Evolutionary conservation across 2,888 invertebrate genomes (phyloP).

Genomic region (Arrhopalites spinosus): DNA sequence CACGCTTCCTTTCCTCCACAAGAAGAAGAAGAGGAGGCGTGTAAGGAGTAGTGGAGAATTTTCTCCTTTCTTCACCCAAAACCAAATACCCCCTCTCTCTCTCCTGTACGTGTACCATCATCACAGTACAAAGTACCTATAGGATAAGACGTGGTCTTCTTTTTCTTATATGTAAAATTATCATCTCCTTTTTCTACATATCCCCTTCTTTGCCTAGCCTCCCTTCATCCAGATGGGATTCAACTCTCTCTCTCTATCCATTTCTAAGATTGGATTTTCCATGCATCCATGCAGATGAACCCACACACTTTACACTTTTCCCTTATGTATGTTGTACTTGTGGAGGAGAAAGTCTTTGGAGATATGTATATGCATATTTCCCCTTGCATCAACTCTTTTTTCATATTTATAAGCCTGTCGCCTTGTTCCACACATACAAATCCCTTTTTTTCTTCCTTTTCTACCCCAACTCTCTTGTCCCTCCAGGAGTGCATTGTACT

Average conservation of each 20-base stretch:
- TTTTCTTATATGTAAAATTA: neutral
- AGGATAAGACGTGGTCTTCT: no score
- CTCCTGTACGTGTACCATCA: no score
- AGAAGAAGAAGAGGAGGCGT: no score
- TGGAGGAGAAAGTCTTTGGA: no score
- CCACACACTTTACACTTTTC: constrained; percentile 27
- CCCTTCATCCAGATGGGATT: neutral
- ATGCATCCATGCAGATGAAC: constrained; percentile 50
- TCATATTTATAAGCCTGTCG: no score
- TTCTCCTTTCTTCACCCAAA: neutral
- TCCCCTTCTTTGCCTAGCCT: no score
- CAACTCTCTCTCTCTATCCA: constrained; percentile 28
- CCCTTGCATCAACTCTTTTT: constrained; percentile 2
- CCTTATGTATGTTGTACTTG: no score
- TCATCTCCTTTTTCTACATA: neutral
- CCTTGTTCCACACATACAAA: neutral
- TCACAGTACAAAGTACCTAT: no score
- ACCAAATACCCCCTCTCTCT: no score
- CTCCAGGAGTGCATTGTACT: no score
- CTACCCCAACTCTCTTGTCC: neutral
- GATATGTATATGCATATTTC: no score
- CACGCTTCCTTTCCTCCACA: neutral
- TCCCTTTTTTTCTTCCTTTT: neutral
- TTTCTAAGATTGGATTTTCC: constrained; percentile 48
- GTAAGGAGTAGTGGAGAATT: no score